Evolutionary conservation across 1,140 invertebrate genomes (phyloP).

Genomic region (Lutraria rhynchaena): DNA sequence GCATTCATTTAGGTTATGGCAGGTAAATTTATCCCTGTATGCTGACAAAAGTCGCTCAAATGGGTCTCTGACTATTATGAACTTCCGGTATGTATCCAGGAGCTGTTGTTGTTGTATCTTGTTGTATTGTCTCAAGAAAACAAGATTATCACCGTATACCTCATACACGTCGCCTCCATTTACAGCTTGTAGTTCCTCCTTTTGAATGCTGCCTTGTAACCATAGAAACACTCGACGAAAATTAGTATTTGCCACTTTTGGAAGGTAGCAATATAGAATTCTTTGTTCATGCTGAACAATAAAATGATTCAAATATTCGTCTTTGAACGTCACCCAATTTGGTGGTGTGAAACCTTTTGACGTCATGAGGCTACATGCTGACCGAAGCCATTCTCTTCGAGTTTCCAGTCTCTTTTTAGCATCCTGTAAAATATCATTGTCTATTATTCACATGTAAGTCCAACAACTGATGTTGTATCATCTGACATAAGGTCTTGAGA

Average conservation of each 20-base stretch:
- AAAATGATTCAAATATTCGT: not conserved
- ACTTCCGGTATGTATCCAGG: constrained; percentile 7
- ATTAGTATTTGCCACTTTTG: constrained; percentile 27
- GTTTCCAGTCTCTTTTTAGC: too few relatives aligned
- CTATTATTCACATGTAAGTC: too few relatives aligned
- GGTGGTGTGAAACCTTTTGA: not conserved
- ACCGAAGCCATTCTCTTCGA: not conserved
- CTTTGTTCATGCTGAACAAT: not conserved
- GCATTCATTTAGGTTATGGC: not conserved
- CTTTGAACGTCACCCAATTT: not conserved
- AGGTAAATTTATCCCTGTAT: not conserved
- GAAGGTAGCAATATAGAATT: constrained; percentile 1
- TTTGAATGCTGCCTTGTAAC: not conserved
- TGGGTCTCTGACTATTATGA: constrained; percentile 5
- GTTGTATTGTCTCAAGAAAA: not conserved
- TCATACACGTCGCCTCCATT: constrained; percentile 1
- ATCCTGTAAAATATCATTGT: too few relatives aligned
- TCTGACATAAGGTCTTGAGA: too few relatives aligned
- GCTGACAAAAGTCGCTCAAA: constrained; percentile 4
- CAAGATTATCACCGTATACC: not conserved
- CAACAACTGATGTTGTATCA: too few relatives aligned
- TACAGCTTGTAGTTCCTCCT: not conserved
- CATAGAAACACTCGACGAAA: constrained; percentile 13
- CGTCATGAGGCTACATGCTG: not conserved
- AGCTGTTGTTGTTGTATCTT: not conserved